Conservation (phyloP, 2,113 vertebrate species). For the Hyaena hyaena region DNA sequence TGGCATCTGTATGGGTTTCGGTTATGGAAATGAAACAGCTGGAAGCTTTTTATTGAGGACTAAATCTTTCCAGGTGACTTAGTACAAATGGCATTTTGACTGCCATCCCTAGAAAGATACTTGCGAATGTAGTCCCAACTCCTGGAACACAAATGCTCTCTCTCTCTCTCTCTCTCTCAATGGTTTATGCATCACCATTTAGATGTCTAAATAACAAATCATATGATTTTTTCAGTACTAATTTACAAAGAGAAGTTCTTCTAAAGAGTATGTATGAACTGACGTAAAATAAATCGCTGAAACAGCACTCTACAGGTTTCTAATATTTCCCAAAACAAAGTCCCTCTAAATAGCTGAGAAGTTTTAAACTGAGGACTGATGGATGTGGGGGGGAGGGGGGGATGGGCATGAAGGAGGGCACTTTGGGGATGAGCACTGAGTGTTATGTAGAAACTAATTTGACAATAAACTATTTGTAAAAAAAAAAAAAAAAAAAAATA, state of each 20-base stretch:
- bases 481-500: too few relatives aligned
- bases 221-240: not conserved
- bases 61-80: slow-evolving; percentile 4
- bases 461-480: too few relatives aligned
- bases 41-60: slow-evolving; percentile 32
- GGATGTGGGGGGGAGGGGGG: too few relatives aligned
- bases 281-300: not conserved
- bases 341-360: not conserved
- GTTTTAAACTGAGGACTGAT: too few relatives aligned
- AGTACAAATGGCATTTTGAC: not conserved
- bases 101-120: not conserved
- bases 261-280: not conserved
- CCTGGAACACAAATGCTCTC: not conserved
- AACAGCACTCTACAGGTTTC: not conserved
- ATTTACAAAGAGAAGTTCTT: not conserved
- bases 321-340: slow-evolving; percentile 24
- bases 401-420: too few relatives aligned
- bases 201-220: not conserved
- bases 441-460: too few relatives aligned
- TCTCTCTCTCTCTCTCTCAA: not conserved
- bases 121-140: not conserved
- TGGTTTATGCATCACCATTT: not conserved
- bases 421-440: too few relatives aligned
- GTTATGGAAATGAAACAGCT: not conserved
- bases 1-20: not conserved